Conservation (phyloP, 2,888 invertebrate genomes). For the Himalopsyche kuldschensis region DNA sequence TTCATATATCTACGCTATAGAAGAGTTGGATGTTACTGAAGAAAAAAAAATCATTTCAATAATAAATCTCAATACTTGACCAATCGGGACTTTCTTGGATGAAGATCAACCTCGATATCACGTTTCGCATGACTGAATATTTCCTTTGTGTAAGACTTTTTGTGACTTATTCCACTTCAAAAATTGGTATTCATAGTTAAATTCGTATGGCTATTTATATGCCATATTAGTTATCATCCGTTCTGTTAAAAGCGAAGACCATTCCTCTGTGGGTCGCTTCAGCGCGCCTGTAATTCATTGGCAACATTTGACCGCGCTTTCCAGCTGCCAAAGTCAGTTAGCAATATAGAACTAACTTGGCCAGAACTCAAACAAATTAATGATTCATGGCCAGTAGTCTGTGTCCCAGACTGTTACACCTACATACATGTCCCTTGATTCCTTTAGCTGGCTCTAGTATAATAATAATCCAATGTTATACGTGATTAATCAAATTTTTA, state of each 20-base stretch:
- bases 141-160: no score
- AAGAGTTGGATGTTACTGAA: no score
- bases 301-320: slow-evolving; percentile 19
- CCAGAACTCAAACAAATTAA: slow-evolving; percentile 27
- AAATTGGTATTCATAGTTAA: no score
- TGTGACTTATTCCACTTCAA: no score
- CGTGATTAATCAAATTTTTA: not conserved
- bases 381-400: slow-evolving; percentile 28
- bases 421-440: not conserved
- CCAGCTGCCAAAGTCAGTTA: slow-evolving; percentile 26
- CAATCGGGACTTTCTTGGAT: no score
- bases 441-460: not conserved
- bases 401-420: slow-evolving; percentile 7
- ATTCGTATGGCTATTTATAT: not conserved
- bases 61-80: no score
- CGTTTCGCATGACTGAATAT: no score
- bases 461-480: not conserved
- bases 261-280: not conserved
- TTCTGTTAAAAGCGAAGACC: not conserved
- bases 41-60: no score
- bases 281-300: slow-evolving; percentile 1
- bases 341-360: slow-evolving; percentile 14
- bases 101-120: no score
- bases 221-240: not conserved
- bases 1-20: no score